Conservation (phyloP, 2,113 vertebrate species). For the Nansenia antarctica region DNA sequence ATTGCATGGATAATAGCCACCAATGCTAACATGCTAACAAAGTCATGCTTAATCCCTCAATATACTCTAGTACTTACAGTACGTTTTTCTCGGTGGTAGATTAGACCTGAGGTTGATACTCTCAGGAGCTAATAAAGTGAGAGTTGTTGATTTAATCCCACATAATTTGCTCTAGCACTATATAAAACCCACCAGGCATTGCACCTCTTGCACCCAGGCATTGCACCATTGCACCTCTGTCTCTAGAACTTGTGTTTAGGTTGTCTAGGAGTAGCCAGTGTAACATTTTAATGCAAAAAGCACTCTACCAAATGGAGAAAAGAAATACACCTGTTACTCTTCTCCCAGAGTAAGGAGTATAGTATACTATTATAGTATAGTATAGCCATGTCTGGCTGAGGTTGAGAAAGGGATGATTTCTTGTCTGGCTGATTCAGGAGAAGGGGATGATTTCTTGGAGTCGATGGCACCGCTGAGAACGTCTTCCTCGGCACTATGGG, state of each 20-base stretch:
- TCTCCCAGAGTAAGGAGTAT: neutral
- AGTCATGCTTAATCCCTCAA: neutral
- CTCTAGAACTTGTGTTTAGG: neutral
- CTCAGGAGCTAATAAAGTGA: neutral
- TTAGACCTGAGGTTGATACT: neutral
- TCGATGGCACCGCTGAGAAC: neutral
- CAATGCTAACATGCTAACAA: neutral
- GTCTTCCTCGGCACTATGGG: slow-evolving; percentile 24
- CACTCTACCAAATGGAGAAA: too few relatives aligned
- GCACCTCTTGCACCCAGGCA: too few relatives aligned
- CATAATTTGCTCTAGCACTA: neutral
- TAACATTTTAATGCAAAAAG: too few relatives aligned
- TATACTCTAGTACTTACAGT: neutral
- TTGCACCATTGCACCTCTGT: neutral
- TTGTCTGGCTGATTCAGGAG: too few relatives aligned
- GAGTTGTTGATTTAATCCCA: slow-evolving; percentile 1
- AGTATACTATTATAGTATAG: neutral
- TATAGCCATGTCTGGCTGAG: neutral
- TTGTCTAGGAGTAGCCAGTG: neutral
- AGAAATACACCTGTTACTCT: neutral
- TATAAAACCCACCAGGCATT: slow-evolving; percentile 2
- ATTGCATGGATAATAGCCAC: neutral
- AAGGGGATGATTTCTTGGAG: neutral
- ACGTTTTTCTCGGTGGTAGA: neutral
- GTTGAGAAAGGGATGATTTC: neutral